Conservation (phyloP, 2,113 vertebrate genomes). For the Lonchura striata region DNA sequence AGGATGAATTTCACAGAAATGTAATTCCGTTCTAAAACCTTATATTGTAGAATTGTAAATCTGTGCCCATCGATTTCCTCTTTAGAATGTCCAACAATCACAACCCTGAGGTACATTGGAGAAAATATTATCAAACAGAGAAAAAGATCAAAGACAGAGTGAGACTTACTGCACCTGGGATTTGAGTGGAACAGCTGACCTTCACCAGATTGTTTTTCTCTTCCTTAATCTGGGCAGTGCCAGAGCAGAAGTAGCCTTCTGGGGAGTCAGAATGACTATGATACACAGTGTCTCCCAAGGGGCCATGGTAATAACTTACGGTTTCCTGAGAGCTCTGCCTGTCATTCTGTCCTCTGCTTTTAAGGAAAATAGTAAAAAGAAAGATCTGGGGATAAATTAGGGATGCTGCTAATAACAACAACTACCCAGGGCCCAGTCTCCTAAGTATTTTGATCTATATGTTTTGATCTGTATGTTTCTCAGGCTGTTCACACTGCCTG, state of each 20-base stretch:
- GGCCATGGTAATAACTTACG: neutral
- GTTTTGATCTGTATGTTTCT: neutral
- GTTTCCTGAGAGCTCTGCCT: neutral
- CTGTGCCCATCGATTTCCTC: constrained; percentile 45
- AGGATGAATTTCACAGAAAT: neutral
- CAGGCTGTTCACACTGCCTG: neutral
- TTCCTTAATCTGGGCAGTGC: neutral
- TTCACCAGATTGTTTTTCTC: neutral
- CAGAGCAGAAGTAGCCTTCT: neutral
- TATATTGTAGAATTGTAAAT: constrained; percentile 19
- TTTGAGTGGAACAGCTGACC: neutral
- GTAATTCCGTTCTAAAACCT: neutral
- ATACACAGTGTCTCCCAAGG: neutral
- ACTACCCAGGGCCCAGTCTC: neutral
- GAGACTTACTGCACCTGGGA: neutral
- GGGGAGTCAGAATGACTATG: neutral
- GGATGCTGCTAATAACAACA: neutral
- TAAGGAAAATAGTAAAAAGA: neutral
- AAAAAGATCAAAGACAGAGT: constrained; percentile 9
- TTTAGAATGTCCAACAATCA: neutral
- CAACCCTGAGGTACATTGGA: neutral
- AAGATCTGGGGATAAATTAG: neutral
- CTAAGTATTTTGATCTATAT: neutral
- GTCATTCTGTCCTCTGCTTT: neutral
- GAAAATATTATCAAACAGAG: constrained; percentile 24